phyloP scores from a whole-genome alignment of 2,113 vertebrate species.

The Pycnonotus jocosus region DNA sequence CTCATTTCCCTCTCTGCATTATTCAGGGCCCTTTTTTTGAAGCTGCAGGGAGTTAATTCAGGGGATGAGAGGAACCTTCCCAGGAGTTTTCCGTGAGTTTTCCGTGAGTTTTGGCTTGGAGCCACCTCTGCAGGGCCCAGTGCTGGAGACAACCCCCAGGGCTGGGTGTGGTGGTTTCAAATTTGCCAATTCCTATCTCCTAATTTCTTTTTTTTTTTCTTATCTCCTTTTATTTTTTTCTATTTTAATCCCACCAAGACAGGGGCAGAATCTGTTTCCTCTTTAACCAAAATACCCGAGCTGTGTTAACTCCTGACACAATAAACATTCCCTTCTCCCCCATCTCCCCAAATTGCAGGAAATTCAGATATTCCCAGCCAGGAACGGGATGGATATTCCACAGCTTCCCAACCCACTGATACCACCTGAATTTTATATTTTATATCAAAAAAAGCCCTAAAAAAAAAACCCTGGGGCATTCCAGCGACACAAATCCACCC shows the following conservation, averaged over 20 bases:
- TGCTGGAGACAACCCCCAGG: not conserved
- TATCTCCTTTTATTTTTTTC: not conserved
- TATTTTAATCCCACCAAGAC: not conserved
- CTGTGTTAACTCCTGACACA: not conserved
- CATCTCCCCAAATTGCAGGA: not conserved
- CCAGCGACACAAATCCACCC: not conserved
- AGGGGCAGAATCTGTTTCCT: not conserved
- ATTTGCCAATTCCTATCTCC: not conserved
- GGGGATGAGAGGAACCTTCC: not conserved
- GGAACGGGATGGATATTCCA: not conserved
- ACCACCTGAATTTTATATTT: not conserved
- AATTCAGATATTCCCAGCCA: not conserved
- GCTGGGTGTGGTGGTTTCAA: not conserved
- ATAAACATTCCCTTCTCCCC: not conserved
- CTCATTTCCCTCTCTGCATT: not conserved
- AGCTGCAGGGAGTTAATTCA: constrained; percentile 1
- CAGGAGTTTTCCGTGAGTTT: not conserved
- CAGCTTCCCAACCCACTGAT: not conserved
- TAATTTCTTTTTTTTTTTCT: not conserved
- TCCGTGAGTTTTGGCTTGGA: not conserved
- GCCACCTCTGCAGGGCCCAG: not conserved
- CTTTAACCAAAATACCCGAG: not conserved
- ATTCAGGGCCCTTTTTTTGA: constrained; percentile 3
- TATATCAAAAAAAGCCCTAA: not conserved
- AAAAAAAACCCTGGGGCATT: not conserved